These are phyloP conservation scores for Hestina assimilis DNA, from an alignment of 1,140 invertebrate genomes.

Conservation along the genomic window DNA sequence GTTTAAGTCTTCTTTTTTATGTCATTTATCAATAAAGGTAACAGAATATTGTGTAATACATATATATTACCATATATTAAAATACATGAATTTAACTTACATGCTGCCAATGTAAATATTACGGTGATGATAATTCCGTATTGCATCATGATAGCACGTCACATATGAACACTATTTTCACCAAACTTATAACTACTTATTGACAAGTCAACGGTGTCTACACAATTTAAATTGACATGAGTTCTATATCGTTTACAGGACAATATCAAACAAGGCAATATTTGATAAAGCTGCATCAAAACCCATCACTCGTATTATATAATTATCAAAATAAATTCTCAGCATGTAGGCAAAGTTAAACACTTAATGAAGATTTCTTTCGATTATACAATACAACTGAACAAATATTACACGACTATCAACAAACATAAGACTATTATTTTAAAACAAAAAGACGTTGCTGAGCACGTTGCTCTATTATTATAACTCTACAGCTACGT, in stretches of 20 bases:
- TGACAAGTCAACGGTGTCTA: neutral
- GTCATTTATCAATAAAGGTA: too few species aligned
- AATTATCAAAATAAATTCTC: neutral
- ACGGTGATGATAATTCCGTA: neutral
- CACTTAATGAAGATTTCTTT: neutral
- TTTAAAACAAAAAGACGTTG: neutral
- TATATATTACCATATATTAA: neutral
- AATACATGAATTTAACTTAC: constrained; percentile 10
- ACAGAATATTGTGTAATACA: too few species aligned
- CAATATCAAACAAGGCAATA: too few species aligned
- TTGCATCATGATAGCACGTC: constrained; percentile 13
- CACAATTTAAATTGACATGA: constrained; percentile 6
- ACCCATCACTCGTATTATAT: neutral
- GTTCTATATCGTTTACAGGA: too few species aligned
- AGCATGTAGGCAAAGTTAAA: neutral
- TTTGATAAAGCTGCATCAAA: too few species aligned
- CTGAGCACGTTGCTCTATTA: neutral
- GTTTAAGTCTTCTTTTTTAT: too few species aligned
- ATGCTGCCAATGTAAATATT: constrained; percentile 15
- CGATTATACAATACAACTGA: neutral
- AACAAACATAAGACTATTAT: neutral
- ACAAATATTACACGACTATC: neutral
- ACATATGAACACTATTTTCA: neutral
- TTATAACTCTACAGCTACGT: neutral
- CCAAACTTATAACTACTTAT: constrained; percentile 6